These are phyloP conservation scores for Rhegmatorhina hoffmannsi DNA, from an alignment of 2,113 vertebrate species.

Conservation along the genomic window DNA sequence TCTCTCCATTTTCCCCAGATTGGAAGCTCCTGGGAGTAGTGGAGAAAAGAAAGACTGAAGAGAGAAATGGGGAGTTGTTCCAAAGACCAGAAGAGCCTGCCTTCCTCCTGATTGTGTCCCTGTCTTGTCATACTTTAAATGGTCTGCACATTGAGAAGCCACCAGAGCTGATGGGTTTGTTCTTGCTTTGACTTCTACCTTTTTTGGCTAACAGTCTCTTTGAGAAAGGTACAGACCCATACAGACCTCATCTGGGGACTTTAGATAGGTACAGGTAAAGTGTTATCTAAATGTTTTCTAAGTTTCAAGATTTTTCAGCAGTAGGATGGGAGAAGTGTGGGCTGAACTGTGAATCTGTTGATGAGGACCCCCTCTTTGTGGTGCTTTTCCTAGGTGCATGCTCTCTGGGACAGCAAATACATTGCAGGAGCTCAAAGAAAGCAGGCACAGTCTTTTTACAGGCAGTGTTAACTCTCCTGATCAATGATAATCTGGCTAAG, in stretches of 20 bases:
- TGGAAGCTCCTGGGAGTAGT: neutral
- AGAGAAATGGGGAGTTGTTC: neutral
- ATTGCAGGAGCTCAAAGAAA: neutral
- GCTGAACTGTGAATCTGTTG: neutral
- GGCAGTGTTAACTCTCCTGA: neutral
- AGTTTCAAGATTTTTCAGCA: neutral
- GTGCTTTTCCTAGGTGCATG: accelerated
- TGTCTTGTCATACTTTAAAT: neutral
- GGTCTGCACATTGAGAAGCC: neutral
- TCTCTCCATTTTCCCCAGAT: neutral
- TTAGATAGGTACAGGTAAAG: neutral
- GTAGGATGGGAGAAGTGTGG: neutral
- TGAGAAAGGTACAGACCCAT: neutral
- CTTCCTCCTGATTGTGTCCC: neutral
- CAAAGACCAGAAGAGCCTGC: neutral
- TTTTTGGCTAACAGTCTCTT: neutral
- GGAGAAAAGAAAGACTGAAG: neutral
- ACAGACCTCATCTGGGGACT: neutral
- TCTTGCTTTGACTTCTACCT: neutral
- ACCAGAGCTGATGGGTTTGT: neutral
- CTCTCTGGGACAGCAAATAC: neutral
- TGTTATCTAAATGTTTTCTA: neutral
- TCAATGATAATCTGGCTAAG: neutral
- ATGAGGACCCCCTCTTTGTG: neutral
- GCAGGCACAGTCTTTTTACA: neutral